A percentile compares a stretch with the other conserved stretches of the same genome.
Conservation (phyloP, 1,140 invertebrate genomes). For the Orchesella cincta region DNA sequence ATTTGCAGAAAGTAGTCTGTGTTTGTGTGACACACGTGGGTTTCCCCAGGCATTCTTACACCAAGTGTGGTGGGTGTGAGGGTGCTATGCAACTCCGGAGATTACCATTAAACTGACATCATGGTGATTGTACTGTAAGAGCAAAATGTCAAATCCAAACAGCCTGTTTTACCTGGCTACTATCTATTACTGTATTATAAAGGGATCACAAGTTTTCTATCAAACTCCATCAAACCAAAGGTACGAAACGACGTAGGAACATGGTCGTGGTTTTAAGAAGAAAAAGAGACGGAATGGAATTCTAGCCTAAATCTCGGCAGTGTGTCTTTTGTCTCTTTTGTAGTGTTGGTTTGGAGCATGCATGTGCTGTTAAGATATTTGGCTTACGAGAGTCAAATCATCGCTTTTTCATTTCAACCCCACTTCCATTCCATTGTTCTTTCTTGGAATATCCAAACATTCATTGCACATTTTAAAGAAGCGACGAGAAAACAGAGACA, state of each 20-base stretch:
- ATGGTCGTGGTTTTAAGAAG: too few species aligned
- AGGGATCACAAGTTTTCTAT: not conserved
- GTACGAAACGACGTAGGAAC: too few species aligned
- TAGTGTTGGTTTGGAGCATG: not conserved
- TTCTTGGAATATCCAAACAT: not conserved
- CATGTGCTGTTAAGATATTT: not conserved
- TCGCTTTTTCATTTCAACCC: slow-evolving; percentile 15
- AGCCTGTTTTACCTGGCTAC: not conserved
- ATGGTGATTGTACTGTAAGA: not conserved
- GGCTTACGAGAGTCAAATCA: slow-evolving; percentile 17
- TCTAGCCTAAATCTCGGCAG: too few species aligned
- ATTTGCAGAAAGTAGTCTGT: not conserved
- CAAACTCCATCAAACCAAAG: not conserved
- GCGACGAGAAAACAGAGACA: not conserved
- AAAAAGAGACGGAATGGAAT: not conserved
- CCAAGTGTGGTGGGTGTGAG: too few species aligned
- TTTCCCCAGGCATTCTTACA: too few species aligned
- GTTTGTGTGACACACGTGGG: too few species aligned
- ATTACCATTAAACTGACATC: not conserved
- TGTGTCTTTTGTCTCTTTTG: slow-evolving; percentile 7
- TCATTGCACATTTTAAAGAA: not conserved
- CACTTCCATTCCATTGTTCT: slow-evolving; percentile 10
- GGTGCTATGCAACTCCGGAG: not conserved
- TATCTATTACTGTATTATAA: not conserved
- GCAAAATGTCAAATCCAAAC: not conserved